Percentiles rank a stretch among this genome's conserved stretches.
These are phyloP conservation scores for Eupithecia dodoneata DNA, from an alignment of 2,888 invertebrate species.

Conservation along the genomic window DNA sequence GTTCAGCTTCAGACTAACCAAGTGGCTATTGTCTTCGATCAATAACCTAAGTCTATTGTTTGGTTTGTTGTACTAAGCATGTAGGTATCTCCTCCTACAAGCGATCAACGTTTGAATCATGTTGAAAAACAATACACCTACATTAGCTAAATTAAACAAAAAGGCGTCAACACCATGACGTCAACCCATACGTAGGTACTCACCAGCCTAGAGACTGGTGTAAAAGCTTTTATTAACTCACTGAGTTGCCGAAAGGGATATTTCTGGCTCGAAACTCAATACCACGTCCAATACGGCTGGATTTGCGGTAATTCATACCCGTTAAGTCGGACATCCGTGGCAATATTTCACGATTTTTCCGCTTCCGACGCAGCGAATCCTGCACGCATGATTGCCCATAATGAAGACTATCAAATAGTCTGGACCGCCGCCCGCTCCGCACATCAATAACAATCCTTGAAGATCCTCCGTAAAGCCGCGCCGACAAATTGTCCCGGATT, in stretches of 20 bases:
- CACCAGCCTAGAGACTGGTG: conserved; percentile 33
- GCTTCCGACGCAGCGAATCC: conserved; percentile 59
- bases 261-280: conserved; percentile 56
- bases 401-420: conserved; percentile 72
- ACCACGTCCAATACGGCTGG: conserved; percentile 56
- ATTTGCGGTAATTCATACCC: conserved; percentile 63
- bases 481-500: conserved; percentile 71
- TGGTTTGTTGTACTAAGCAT: neutral
- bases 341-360: conserved; percentile 70
- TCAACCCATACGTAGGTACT: conserved; percentile 15
- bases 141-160: neutral
- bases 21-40: conserved; percentile 9
- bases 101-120: conserved; percentile 8
- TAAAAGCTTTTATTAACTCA: conserved; percentile 52
- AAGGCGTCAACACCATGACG: conserved; percentile 14
- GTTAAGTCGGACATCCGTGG: conserved; percentile 58
- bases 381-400: conserved; percentile 73
- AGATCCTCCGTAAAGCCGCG: conserved; percentile 69
- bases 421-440: conserved; percentile 51
- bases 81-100: neutral
- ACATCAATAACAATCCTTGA: conserved; percentile 77
- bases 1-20: conserved; percentile 1
- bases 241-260: conserved; percentile 48
- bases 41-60: conserved; percentile 1
- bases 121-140: neutral